A percentile compares a stretch with the other conserved stretches of the same genome.
Conservation (phyloP, 2,113 vertebrate genomes). For the Hippocampus mohnikei region DNA sequence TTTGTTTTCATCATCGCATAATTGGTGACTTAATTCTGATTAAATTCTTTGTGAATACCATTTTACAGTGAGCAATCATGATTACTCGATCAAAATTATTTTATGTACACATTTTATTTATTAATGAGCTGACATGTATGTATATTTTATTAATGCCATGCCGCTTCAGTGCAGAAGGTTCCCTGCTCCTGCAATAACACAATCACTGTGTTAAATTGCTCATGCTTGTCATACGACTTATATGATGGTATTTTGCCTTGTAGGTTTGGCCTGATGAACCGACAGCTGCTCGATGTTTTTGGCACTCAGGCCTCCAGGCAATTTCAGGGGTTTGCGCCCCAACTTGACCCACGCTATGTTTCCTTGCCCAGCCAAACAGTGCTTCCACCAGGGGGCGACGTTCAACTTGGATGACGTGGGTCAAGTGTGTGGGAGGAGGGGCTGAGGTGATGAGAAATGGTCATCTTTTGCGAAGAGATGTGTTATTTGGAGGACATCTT, state of each 20-base stretch:
- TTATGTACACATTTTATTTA: background rate
- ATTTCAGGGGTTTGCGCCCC: conserved; percentile 84
- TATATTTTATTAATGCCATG: too few species aligned
- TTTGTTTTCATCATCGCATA: too few species aligned
- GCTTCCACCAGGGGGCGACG: conserved; percentile 70
- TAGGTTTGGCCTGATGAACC: conserved; percentile 94
- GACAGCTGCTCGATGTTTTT: conserved; percentile 86
- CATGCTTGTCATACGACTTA: background rate
- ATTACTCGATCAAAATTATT: too few species aligned
- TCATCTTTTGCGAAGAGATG: background rate
- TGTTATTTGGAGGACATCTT: background rate
- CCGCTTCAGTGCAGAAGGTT: background rate
- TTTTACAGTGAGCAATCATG: too few species aligned
- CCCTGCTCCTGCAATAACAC: background rate
- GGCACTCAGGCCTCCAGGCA: conserved; percentile 88
- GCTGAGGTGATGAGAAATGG: background rate
- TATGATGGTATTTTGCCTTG: background rate
- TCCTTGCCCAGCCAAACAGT: conserved; percentile 35
- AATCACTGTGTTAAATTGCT: background rate
- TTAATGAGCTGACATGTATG: too few species aligned
- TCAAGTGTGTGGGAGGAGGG: background rate
- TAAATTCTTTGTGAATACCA: background rate
- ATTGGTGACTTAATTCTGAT: too few species aligned
- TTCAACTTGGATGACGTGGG: conserved; percentile 75
- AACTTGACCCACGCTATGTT: conserved; percentile 83